phyloP scores from a whole-genome alignment of 2,113 vertebrate species.

The Corapipo altera region DNA sequence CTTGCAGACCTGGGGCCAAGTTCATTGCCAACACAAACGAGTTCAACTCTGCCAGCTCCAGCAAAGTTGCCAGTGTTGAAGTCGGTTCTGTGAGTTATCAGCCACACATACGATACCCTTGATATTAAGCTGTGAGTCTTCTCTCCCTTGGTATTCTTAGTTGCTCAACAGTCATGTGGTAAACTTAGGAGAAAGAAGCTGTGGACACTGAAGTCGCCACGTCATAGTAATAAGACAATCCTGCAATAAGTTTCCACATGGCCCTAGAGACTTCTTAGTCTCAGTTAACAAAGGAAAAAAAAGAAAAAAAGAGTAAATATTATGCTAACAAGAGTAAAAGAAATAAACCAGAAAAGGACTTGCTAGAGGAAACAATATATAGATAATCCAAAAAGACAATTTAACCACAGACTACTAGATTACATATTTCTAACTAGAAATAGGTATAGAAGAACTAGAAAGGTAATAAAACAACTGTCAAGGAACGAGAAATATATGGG shows the following conservation, averaged over 20 bases:
- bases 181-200: neutral
- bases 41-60: neutral
- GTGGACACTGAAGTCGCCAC: neutral
- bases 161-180: rapidly evolving
- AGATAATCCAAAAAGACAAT: neutral
- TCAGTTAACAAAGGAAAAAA: neutral
- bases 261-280: neutral
- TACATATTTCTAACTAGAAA: neutral
- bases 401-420: neutral
- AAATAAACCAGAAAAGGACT: neutral
- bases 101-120: neutral
- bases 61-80: neutral
- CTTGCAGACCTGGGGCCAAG: neutral
- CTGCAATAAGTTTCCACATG: neutral
- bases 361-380: neutral
- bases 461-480: neutral
- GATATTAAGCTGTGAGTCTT: neutral
- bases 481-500: neutral
- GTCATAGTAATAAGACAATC: neutral
- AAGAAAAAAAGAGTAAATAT: neutral
- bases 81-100: neutral
- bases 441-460: neutral
- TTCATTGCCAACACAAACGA: neutral
- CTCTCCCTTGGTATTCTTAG: neutral
- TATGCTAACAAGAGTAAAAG: neutral